Base-by-base conservation (phyloP, 2,888 invertebrate genomes). In the Hydropsyche betteni region DNA sequence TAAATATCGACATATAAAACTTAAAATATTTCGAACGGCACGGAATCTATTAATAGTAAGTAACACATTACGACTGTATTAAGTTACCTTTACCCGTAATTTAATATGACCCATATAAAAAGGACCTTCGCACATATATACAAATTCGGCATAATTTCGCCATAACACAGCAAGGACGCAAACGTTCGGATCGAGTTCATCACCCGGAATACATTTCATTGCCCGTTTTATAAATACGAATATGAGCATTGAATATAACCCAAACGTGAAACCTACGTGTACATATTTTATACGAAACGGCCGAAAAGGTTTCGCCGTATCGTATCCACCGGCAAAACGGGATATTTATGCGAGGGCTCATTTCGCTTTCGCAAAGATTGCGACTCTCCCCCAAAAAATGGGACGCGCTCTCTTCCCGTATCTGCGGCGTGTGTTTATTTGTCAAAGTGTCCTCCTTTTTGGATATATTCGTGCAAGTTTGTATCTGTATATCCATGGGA, bases 371-470 rank as follows among this genome's bases (percentile, higher is more conserved):
- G 34, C 64, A 70, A 70, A 70, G 53, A 70, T 70, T 51, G 70
- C 70, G 34, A 70, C 8, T 8, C 16, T 10, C n/a, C 69, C 50
- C 33, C 14, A 12, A 38, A 70, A 70, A 53, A 53, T 52, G 70
- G 52, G 44, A 44, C 44, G 6, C 44, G 44, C 10, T 10, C 44
- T 44, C 44, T 44, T 44, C 2, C 44, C 44, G 53, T 70, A 53
- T 72, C 34, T 24, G 24, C 24, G 24, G 24, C 24, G 24, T 71
- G 33, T 71, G 71, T 71, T 71, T 71, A 71, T 71, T 71, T 71
- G 71, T 71, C 71, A 69, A 69, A 69, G 12, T n/a, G 61, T 33
- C 14, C 24, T 51, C 69, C 69, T 10, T 51, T 51, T 51, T 12
- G 51, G 24, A 24, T 24, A 24, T 24, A 24, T 24, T 24, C 24